Evolutionary conservation across 2,113 vertebrate species (phyloP), one percentile per base, ranked within the genome.

Genomic region (Panthera uncia): DNA sequence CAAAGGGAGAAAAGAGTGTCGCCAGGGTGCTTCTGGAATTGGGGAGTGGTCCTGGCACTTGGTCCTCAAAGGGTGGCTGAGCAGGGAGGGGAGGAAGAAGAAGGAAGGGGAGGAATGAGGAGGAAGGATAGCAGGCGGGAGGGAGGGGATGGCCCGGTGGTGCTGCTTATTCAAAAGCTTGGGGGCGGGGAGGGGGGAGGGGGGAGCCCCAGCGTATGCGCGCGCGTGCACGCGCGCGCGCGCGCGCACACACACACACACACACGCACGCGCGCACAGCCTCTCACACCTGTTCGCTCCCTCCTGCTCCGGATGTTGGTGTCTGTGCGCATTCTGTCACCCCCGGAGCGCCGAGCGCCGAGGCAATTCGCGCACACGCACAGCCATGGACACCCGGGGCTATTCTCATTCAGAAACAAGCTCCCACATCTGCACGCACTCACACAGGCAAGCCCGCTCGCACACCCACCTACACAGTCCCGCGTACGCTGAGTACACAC

Each of bases 131-230:
- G 52, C n/a, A 74, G 7, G 27, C 7, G 21, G 38, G 15, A 38
- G 63, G 27, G 5, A 41, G 25, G 38, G 15, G 14, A 57, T 5
- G 16, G 52, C 45, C 36, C 0, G 7, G 6, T 1, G 1, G 7
- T 13, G 65, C 48, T 11, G 23, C 0, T 1, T 8, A 23, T 41
- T 55, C 23, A 33, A 15, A 31, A 50, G 41, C 12, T 12, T 45
- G 45, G 45, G 45, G 18, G 57, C 15, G 52, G 52, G 52, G 1
- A 0, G 52, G 52, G 4, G 3, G 2, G 45, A 10, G 5, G 38
- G 38, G 36, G 29, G 31, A 55, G 38, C 4, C 5, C 61, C 0
- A 6, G 45, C 31, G 25, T 0, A 1, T 23, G 10, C 0, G 1
- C 21, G 12, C 14, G 9, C 11, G 0, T 14, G 4, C 21, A 2